A percentile compares a stretch with the other conserved stretches of the same genome.
These are phyloP conservation scores for Lepidocyrtoides sp. DNA, from an alignment of 2,888 invertebrate species.

Conservation along the genomic window DNA sequence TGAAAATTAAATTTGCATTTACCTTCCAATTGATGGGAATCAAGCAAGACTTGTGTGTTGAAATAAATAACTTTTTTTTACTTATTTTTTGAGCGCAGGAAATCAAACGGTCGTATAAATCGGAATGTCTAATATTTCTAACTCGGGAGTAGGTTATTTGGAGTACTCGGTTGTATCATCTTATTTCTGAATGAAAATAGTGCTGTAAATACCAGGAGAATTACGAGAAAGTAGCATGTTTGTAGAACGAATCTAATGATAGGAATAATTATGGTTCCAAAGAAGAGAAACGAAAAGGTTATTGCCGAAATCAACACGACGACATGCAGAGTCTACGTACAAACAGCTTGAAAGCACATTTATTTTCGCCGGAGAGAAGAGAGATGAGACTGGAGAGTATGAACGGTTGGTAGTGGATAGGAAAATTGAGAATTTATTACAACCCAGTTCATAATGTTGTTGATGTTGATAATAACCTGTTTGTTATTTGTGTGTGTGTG, in stretches of 20 bases:
- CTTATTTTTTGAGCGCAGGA: no score
- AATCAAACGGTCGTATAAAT: no score
- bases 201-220: no score
- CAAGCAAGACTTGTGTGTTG: no score
- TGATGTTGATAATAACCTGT: conserved; percentile 39
- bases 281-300: conserved; percentile 32
- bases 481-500: no score
- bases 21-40: no score
- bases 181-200: no score
- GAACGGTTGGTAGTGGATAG: no score
- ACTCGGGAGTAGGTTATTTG: no score
- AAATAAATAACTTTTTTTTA: no score
- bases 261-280: conserved; percentile 33
- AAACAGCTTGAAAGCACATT: conserved; percentile 38
- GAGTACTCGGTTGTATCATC: no score
- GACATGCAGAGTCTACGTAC: conserved; percentile 23
- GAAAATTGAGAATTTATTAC: conserved; percentile 34
- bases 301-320: conserved; percentile 44
- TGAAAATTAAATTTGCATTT: neutral
- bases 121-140: no score
- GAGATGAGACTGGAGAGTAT: neutral
- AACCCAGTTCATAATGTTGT: conserved; percentile 23
- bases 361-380: conserved; percentile 14
- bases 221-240: neutral
- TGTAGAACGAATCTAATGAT: conserved; percentile 10